phyloP scores from a whole-genome alignment of 2,888 invertebrate species.

The Doris montereyensis region DNA sequence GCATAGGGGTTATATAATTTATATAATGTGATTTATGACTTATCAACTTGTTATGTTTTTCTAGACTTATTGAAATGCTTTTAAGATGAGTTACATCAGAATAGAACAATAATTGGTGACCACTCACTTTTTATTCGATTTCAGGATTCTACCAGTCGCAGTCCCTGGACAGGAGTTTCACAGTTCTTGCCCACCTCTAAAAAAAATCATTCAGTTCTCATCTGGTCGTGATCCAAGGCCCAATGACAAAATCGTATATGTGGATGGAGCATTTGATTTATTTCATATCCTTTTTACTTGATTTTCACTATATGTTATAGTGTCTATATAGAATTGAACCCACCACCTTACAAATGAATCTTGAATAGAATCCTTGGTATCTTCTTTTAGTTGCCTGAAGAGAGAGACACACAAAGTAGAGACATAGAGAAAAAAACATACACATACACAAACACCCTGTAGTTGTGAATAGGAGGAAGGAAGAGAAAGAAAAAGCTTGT shows the following conservation, averaged over 20 bases:
- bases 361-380: no score
- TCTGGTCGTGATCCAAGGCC: constrained; percentile 75
- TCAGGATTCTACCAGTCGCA: constrained; percentile 82
- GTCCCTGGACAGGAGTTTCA: constrained; percentile 97
- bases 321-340: no score
- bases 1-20: not conserved
- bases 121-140: not conserved
- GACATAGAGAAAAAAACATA: no score
- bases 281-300: constrained; percentile 79
- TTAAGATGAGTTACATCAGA: not conserved
- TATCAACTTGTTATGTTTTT: not conserved
- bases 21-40: not conserved
- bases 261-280: constrained; percentile 97
- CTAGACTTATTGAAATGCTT: not conserved
- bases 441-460: no score
- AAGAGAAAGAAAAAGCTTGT: no score
- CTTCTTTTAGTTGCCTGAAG: no score
- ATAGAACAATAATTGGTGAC: not conserved
- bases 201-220: constrained; percentile 93
- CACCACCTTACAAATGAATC: no score
- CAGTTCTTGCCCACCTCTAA: constrained; percentile 97
- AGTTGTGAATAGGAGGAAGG: no score
- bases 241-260: constrained; percentile 84
- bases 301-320: no score
- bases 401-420: no score